Evolutionary conservation across 92 coral and sea anemone genomes (phyloP), one percentile per base, ranked within the genome.

Genomic region (Zoanthus sociatus): DNA sequence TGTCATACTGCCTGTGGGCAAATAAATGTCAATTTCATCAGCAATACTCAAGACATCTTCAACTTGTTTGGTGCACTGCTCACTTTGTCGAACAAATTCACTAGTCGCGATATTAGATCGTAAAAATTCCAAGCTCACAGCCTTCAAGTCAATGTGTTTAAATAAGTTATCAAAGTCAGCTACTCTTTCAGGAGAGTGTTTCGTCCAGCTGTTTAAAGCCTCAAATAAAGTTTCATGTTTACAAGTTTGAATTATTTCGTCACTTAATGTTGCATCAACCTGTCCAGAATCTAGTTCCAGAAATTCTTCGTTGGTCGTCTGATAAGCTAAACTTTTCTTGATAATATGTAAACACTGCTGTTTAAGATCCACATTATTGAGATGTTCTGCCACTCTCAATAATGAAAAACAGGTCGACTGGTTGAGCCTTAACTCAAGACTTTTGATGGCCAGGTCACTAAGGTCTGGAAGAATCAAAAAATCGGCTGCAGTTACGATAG

Each of bases 171-270:
- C 37, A 63, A 79, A 79, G 21, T 61, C 44, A 1, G 4, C 37
- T 10, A 61, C 73, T 63, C 84, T 79, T 15, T 10, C 73, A n/a
- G 13, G 20, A 26, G 44, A 54, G 33, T 63, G 55, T 30, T n/a
- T 79, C 1, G 60, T 54, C 84, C 84, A 79, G 53, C 55, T 13
- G 46, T 5, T 13, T 17, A 79, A 79, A 32, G 73, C 84, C n/a
- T 79, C 84, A 61, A 32, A 79, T 42, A 79, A 69, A 42, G 73
- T 79, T 44, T 79, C 84, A 42, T 79, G 84, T 33, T 79, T 79
- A 17, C 84, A 79, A 63, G 60, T 9, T 79, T 44, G 84, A n/a
- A 79, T 15, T 26, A 61, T 63, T 64, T 79, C 74, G 18, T 66
- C n/a, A 13, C 84, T 42, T 17, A 79, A 64, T 63, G 64, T 60